Base-by-base conservation (phyloP, 2,797 vertebrate genomes). In the Channallabes apus region DNA sequence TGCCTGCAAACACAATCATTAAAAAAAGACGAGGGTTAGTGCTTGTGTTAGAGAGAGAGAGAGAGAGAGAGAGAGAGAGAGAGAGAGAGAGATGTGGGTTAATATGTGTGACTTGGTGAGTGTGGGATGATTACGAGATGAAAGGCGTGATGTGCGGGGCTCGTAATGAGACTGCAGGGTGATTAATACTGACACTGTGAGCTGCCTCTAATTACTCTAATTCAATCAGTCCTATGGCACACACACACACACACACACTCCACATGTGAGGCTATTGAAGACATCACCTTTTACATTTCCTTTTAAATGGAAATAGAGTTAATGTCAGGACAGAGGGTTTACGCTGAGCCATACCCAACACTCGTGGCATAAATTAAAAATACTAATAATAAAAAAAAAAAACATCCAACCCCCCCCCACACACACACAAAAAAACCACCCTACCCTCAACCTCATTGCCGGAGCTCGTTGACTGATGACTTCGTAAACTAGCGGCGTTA, bases 401-500 rank as follows among this genome's bases (percentile, higher is more conserved):
- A 51, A 2, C n/a, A n/a, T 51, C 46, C 46, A 24, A 64, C n/a
- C n/a, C 1, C 46, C 27, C 62, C 29, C 29, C 12, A 0, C 54
- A 6, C 1, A 32, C 32, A 20, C 11, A 3, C 20, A 22, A 59
- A 18, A 59, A 18, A 59, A 59, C 4, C 29, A 15, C 65, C 2
- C 18, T 4, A 20, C 11, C 20, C 9, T 4, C 15, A 22, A 56
- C 69, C 86, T 82, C 61, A 83, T 65, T 83, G 32, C 90, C 85
- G 64, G 89, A 88, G 91, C 92, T 92, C 91, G 91, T 93, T 95
- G 94, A 94, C 92, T 94, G 94, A 94, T 91, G 91, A 93, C 93
- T 94, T 94, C 76, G 90, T 95, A 95, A 96, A 93, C 91, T 88
- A 89, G 88, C 86, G 22, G 89, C 92, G 91, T 94, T 93, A 92